Conservation (phyloP, 1,140 invertebrate genomes). For the Micrasema longulum region DNA sequence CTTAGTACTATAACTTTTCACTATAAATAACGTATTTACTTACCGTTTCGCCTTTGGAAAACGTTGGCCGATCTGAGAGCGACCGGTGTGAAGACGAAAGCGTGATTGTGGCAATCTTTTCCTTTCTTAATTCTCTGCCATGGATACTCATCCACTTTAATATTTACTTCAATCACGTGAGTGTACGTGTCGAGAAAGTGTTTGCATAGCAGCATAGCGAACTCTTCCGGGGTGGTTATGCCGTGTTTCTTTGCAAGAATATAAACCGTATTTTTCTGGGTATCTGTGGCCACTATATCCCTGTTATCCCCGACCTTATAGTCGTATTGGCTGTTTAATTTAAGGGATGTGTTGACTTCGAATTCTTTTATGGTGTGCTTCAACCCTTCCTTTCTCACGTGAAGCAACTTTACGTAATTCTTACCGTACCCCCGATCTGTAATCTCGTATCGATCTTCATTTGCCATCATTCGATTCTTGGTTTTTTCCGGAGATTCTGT, state of each 20-base stretch:
- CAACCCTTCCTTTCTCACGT: slow-evolving; percentile 73
- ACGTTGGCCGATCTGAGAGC: slow-evolving; percentile 75
- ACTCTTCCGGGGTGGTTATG: slow-evolving; percentile 79
- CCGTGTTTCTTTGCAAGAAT: slow-evolving; percentile 81
- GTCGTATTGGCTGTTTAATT: slow-evolving; percentile 76
- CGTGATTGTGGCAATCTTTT: slow-evolving; percentile 76
- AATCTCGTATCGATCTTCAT: slow-evolving; percentile 69
- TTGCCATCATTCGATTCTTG: slow-evolving; percentile 12
- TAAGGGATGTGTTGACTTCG: slow-evolving; percentile 79
- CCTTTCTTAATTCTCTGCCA: slow-evolving; percentile 76
- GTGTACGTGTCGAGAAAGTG: slow-evolving; percentile 80
- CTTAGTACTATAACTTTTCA: too few relatives aligned
- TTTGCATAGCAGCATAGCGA: slow-evolving; percentile 75
- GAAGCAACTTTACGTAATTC: slow-evolving; percentile 77
- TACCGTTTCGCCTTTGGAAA: slow-evolving; percentile 73
- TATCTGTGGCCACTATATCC: slow-evolving; percentile 83
- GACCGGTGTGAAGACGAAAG: slow-evolving; percentile 76
- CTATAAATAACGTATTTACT: slow-evolving; percentile 53
- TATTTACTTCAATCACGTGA: slow-evolving; percentile 76
- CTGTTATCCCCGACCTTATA: slow-evolving; percentile 71
- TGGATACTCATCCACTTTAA: slow-evolving; percentile 77
- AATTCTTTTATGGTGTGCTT: slow-evolving; percentile 78
- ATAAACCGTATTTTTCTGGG: slow-evolving; percentile 87
- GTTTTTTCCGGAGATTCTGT: slow-evolving; percentile 5
- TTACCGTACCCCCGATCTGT: slow-evolving; percentile 80